Evolutionary conservation across 1,140 invertebrate genomes (phyloP).

Genomic region (Drosophila eugracilis): DNA sequence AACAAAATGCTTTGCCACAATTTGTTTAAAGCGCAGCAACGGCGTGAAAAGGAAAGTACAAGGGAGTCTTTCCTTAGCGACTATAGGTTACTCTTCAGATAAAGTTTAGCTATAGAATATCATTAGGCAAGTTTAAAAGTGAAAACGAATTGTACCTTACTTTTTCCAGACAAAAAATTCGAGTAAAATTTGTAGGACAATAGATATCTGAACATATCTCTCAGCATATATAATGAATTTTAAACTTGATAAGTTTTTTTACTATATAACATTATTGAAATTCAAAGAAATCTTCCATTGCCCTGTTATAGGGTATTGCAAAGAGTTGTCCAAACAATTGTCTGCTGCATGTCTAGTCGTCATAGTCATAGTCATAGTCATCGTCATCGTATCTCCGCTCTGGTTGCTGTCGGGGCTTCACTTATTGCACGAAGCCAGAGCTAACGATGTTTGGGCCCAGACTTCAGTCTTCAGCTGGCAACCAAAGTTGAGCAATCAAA

Average conservation of each 20-base stretch:
- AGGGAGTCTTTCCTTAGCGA: not conserved
- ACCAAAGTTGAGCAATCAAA: conserved; percentile 75
- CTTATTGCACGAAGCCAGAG: conserved; percentile 61
- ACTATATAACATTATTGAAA: too few species aligned
- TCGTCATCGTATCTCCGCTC: conserved; percentile 17
- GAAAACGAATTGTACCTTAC: too few species aligned
- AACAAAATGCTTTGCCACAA: conserved; percentile 72
- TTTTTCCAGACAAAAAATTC: too few species aligned
- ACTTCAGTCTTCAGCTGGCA: conserved; percentile 46
- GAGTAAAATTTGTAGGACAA: too few species aligned
- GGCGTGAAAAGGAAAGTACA: conserved; percentile 48
- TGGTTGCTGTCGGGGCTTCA: conserved; percentile 20
- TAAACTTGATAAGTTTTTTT: not conserved
- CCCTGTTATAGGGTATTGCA: conserved; percentile 15
- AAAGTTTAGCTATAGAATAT: too few species aligned
- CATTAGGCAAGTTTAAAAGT: too few species aligned
- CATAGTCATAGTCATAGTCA: conserved; percentile 56
- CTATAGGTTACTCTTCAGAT: conserved; percentile 6
- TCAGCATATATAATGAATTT: too few species aligned
- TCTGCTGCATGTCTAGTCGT: conserved; percentile 76
- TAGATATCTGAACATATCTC: too few species aligned
- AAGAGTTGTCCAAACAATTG: conserved; percentile 69
- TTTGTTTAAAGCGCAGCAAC: conserved; percentile 55
- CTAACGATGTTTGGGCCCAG: conserved; percentile 70
- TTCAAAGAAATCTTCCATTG: not conserved